These are phyloP conservation scores for Sycophila texana DNA, from an alignment of 2,888 invertebrate species.

Conservation along the genomic window DNA sequence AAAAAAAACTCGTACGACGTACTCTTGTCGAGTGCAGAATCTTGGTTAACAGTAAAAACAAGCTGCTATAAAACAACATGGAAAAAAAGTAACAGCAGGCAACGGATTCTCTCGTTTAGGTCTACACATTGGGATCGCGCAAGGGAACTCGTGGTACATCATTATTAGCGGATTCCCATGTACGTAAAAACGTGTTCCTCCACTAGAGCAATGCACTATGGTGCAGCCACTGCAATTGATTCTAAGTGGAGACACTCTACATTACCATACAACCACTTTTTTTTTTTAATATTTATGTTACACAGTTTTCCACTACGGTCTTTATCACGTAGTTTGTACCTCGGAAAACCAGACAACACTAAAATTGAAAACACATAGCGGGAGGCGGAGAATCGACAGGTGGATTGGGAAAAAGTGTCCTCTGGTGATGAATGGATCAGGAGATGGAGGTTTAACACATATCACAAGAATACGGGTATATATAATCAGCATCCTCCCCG, in stretches of 20 bases:
- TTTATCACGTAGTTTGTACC: slow-evolving; percentile 37
- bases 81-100: slow-evolving; percentile 62
- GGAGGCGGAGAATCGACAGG: no score
- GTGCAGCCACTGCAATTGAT: slow-evolving; percentile 29
- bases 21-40: slow-evolving; percentile 14
- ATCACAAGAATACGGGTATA: slow-evolving; percentile 54
- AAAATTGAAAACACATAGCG: not conserved
- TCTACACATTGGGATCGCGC: slow-evolving; percentile 33
- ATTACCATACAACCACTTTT: slow-evolving; percentile 30
- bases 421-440: no score
- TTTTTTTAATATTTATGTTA: not conserved
- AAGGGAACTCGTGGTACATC: slow-evolving; percentile 8
- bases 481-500: slow-evolving; percentile 61
- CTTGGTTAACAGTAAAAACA: slow-evolving; percentile 57
- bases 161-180: slow-evolving; percentile 32
- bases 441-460: not conserved
- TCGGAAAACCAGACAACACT: slow-evolving; percentile 10
- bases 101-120: slow-evolving; percentile 50
- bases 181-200: slow-evolving; percentile 39
- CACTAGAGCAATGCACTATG: slow-evolving; percentile 46
- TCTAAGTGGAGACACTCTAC: slow-evolving; percentile 26
- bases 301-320: slow-evolving; percentile 26
- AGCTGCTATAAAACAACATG: slow-evolving; percentile 64
- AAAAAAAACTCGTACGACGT: slow-evolving; percentile 25
- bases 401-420: not conserved